Percentiles rank a stretch among this genome's conserved stretches.
phyloP scores from a whole-genome alignment of 2,888 invertebrate genomes.

The Idaea straminata region DNA sequence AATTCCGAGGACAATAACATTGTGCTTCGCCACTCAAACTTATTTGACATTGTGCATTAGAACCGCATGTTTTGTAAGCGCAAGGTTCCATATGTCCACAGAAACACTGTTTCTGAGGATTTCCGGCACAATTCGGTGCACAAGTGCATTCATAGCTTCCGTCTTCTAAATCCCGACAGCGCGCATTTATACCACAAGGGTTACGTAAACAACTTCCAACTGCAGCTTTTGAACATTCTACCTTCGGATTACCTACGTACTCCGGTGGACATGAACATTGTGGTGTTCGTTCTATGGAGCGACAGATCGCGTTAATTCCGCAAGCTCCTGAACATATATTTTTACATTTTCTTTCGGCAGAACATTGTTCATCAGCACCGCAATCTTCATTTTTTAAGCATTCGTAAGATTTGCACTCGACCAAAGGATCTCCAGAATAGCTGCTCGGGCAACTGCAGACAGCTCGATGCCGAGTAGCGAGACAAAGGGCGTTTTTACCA shows the following conservation, averaged over 20 bases:
- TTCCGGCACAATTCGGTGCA: constrained; percentile 88
- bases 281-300: constrained; percentile 86
- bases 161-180: constrained; percentile 87
- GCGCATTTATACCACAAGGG: constrained; percentile 91
- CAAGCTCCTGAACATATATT: constrained; percentile 92
- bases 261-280: constrained; percentile 91
- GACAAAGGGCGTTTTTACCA: constrained; percentile 89
- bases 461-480: constrained; percentile 88
- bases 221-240: constrained; percentile 85
- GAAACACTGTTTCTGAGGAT: constrained; percentile 88
- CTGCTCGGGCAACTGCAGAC: constrained; percentile 94
- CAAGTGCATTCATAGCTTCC: constrained; percentile 92
- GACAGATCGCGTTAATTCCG: constrained; percentile 91
- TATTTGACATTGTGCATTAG: constrained; percentile 89
- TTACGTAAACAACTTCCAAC: constrained; percentile 88
- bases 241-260: constrained; percentile 89
- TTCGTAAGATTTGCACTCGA: constrained; percentile 87
- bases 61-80: constrained; percentile 88
- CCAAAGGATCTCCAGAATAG: constrained; percentile 89
- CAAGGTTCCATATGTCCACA: constrained; percentile 90
- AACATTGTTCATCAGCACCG: constrained; percentile 87
- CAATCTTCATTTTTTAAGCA: constrained; percentile 89
- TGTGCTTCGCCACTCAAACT: constrained; percentile 85
- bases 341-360: constrained; percentile 84
- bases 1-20: constrained; percentile 91